Evolutionary conservation across 2,113 vertebrate genomes (phyloP).

Genomic region (Micromys minutus): DNA sequence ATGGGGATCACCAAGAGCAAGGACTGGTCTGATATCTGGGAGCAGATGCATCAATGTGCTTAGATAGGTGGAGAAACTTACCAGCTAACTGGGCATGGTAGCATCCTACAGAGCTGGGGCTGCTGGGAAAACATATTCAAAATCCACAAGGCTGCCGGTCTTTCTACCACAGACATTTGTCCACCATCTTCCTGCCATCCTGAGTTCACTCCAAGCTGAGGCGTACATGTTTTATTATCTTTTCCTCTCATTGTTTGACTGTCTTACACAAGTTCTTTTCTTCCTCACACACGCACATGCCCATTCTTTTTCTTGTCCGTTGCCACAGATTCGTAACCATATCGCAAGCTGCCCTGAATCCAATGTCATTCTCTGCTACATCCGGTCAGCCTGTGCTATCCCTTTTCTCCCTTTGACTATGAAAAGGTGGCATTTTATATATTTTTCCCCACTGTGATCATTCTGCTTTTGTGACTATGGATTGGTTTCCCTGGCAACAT

Average conservation of each 20-base stretch:
- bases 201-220: background rate
- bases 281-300: background rate
- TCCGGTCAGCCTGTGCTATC: background rate
- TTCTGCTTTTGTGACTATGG: conserved; percentile 74
- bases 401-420: background rate
- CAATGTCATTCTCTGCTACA: background rate
- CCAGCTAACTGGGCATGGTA: background rate
- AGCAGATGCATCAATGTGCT: background rate
- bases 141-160: background rate
- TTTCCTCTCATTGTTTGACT: background rate
- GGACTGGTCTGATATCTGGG: background rate
- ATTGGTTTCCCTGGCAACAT: conserved; percentile 80
- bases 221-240: background rate
- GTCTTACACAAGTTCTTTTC: background rate
- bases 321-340: background rate
- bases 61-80: too few species aligned
- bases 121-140: background rate
- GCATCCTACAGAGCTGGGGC: background rate
- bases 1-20: background rate
- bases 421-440: conserved; percentile 68
- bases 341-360: background rate
- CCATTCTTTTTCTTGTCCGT: background rate
- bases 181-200: background rate
- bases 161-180: background rate
- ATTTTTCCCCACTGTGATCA: conserved; percentile 75